Evolutionary conservation across 2,888 invertebrate species (phyloP).

Genomic region (Ennomos erosarius): DNA sequence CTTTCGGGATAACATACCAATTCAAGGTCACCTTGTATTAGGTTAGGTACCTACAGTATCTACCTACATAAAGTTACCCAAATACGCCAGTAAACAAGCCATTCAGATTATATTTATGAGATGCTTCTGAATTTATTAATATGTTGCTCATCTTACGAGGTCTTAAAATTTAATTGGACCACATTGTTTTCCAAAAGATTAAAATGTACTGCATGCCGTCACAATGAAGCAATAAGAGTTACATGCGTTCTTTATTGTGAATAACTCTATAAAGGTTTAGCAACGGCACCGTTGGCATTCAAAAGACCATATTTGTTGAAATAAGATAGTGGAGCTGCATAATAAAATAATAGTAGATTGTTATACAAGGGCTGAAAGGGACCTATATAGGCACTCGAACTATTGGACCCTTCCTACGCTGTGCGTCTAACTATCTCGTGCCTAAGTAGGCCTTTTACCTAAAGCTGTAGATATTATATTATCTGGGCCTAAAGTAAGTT

Average conservation of each 20-base stretch:
- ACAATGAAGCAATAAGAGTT: conserved; percentile 33
- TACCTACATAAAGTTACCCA: not conserved
- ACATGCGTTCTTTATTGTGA: conserved; percentile 24
- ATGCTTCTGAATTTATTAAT: conserved; percentile 16
- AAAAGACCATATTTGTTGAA: not conserved
- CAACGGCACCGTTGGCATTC: conserved; percentile 13
- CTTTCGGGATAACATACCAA: too few species aligned
- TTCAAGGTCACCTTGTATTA: too few species aligned
- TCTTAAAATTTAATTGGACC: conserved; percentile 31
- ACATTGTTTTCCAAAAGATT: conserved; percentile 31
- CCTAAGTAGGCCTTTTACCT: too few species aligned
- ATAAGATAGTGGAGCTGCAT: too few species aligned
- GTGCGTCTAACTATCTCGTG: too few species aligned
- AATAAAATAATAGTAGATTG: not conserved
- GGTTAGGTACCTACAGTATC: conserved; percentile 3
- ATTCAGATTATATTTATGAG: conserved; percentile 20
- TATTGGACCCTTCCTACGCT: too few species aligned
- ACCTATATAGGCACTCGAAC: too few species aligned
- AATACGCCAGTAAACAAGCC: conserved; percentile 1
- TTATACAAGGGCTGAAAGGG: not conserved
- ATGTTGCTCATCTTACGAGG: conserved; percentile 20
- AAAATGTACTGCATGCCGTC: conserved; percentile 20
- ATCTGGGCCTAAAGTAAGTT: too few species aligned
- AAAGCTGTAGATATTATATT: too few species aligned
- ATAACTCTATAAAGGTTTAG: conserved; percentile 21